These are phyloP conservation scores for Aplocera efformata DNA, from an alignment of 2,888 invertebrate species.

Conservation along the genomic window DNA sequence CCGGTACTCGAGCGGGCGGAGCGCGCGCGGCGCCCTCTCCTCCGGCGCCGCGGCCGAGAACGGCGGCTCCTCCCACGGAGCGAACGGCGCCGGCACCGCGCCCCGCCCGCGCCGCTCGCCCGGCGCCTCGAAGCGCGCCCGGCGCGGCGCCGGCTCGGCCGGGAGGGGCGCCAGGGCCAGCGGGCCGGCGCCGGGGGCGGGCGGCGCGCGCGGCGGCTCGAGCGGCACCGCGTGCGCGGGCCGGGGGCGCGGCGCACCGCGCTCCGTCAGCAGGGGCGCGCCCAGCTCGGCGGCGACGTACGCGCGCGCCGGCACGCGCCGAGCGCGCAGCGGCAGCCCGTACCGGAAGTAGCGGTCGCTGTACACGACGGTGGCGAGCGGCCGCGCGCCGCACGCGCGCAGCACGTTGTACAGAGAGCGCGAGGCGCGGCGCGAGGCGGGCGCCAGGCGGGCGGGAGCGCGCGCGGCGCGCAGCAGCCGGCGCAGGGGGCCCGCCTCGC, in stretches of 20 bases:
- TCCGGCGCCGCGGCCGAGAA: constrained; percentile 21
- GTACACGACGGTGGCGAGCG: constrained; percentile 66
- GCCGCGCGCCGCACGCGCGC: constrained; percentile 41
- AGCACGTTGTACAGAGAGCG: constrained; percentile 49
- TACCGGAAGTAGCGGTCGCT: constrained; percentile 74
- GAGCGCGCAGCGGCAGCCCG: constrained; percentile 57
- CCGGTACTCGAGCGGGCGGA: constrained; percentile 31
- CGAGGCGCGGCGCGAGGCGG: constrained; percentile 30
- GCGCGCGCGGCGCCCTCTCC: constrained; percentile 23
- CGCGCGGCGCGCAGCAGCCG: constrained; percentile 36
- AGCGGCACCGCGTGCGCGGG: constrained; percentile 14
- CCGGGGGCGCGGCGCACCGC: constrained; percentile 18
- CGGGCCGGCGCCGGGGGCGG: constrained; percentile 15
- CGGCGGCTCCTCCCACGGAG: constrained; percentile 21
- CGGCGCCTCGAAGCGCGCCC: constrained; percentile 17
- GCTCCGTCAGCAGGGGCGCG: constrained; percentile 27
- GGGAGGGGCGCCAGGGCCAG: constrained; percentile 18
- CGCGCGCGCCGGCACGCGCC: constrained; percentile 25
- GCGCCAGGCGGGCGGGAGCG: constrained; percentile 26
- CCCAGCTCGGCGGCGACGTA: constrained; percentile 32
- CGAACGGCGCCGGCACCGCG: constrained; percentile 20
- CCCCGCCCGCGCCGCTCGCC: constrained; percentile 29
- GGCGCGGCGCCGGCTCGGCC: constrained; percentile 27
- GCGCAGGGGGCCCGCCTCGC: too few relatives aligned
- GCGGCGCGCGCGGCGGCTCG: constrained; percentile 21